Percentiles rank a stretch among this genome's conserved stretches.
Evolutionary conservation across 2,797 vertebrate species (phyloP).

Genomic region (Poecilia velifera): DNA sequence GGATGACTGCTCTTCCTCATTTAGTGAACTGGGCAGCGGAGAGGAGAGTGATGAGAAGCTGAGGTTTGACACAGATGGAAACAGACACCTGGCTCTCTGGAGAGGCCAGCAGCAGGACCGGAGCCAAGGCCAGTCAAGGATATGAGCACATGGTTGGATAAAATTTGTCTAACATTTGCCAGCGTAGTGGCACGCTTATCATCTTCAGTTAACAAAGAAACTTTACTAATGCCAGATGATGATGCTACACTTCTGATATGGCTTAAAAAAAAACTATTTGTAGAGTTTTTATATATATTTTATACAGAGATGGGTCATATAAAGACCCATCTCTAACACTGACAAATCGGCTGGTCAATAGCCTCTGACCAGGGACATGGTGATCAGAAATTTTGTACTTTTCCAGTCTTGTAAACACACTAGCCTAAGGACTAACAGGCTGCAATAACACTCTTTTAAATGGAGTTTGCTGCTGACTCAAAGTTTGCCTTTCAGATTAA

Average conservation of each 20-base stretch:
- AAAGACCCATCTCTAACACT: not conserved
- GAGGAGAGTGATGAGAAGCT: slow-evolving; percentile 39
- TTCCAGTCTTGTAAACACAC: not conserved
- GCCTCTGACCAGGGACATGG: not conserved
- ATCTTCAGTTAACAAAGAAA: slow-evolving; percentile 24
- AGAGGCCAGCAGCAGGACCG: slow-evolving; percentile 54
- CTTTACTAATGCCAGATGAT: not conserved
- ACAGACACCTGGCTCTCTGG: slow-evolving; percentile 66
- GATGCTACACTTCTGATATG: slow-evolving; percentile 46
- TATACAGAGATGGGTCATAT: too few relatives aligned
- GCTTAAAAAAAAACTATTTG: slow-evolving; percentile 3
- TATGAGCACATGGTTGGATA: slow-evolving; percentile 61
- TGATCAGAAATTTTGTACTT: not conserved
- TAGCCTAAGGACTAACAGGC: not conserved
- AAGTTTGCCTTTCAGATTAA: not conserved
- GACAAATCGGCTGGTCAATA: not conserved
- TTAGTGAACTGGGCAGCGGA: slow-evolving; percentile 35
- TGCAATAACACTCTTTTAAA: not conserved
- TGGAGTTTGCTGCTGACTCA: not conserved
- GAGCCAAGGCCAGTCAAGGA: slow-evolving; percentile 55
- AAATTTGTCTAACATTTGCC: slow-evolving; percentile 48
- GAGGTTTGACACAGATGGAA: slow-evolving; percentile 62
- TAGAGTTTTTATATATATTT: too few relatives aligned
- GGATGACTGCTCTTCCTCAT: slow-evolving; percentile 29
- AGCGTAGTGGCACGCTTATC: slow-evolving; percentile 39